Conservation (phyloP, 2,888 invertebrate species). For the Cantharis rufa region DNA sequence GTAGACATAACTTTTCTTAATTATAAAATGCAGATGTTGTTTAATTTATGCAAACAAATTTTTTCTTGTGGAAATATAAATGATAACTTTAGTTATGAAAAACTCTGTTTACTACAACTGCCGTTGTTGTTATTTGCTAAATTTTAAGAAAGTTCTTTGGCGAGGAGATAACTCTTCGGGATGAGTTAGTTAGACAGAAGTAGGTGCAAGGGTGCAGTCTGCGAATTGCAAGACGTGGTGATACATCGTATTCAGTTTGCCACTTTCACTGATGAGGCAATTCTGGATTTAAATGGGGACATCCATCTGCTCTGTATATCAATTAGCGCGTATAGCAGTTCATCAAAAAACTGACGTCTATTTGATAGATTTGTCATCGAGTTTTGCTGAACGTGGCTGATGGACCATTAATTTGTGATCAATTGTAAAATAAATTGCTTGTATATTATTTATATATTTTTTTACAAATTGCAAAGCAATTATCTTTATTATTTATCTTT, state of each 20-base stretch:
- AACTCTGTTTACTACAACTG: background rate
- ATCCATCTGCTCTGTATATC: background rate
- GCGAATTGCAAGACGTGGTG: no score
- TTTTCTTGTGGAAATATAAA: background rate
- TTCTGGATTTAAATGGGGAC: background rate
- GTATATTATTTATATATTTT: background rate
- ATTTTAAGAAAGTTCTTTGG: background rate
- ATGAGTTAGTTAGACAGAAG: no score
- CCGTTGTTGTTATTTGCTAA: background rate
- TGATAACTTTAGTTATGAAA: background rate
- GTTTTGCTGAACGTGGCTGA: background rate
- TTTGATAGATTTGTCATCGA: background rate
- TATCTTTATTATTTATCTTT: background rate
- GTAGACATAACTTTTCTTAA: background rate
- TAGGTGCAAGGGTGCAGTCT: no score
- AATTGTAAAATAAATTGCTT: background rate
- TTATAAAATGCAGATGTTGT: background rate
- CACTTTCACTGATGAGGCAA: background rate
- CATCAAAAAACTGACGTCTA: background rate
- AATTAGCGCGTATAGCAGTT: background rate
- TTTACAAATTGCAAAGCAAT: background rate
- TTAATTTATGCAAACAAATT: background rate
- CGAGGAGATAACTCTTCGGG: background rate
- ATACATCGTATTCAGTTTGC: background rate
- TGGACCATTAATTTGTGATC: background rate